These are phyloP conservation scores for Loriculus beryllinus DNA, from an alignment of 2,797 vertebrate species.

Conservation along the genomic window DNA sequence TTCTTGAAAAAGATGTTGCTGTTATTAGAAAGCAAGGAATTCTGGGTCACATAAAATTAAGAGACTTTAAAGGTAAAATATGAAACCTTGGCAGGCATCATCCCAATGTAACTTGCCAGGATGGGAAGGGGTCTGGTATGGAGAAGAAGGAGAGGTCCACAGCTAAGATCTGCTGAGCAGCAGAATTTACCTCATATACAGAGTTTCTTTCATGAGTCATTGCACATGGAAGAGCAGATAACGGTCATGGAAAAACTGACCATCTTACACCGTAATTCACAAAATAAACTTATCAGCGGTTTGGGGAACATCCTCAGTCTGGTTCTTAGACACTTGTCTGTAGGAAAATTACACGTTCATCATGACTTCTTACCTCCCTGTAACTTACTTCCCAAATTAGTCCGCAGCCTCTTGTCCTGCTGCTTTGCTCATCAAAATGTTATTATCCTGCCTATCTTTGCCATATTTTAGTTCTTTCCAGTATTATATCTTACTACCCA, in stretches of 20 bases:
- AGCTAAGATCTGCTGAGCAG: neutral
- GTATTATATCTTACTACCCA: neutral
- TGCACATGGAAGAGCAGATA: neutral
- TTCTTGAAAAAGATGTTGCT: fast-evolving
- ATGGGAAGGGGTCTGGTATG: neutral
- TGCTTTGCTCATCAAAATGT: neutral
- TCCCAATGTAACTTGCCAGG: neutral
- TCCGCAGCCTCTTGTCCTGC: neutral
- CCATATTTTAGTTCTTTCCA: neutral
- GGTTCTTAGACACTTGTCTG: neutral
- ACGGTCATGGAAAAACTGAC: neutral
- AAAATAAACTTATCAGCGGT: neutral
- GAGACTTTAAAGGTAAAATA: neutral
- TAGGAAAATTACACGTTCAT: neutral
- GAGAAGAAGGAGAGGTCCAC: neutral
- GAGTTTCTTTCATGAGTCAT: neutral
- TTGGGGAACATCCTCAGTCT: neutral
- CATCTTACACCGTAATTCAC: neutral
- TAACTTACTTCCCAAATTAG: neutral
- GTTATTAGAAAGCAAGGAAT: neutral
- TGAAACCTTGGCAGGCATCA: neutral
- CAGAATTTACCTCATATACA: neutral
- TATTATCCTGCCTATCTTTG: neutral
- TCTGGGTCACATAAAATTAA: neutral
- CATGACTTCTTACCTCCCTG: neutral